Percentiles rank a stretch among this genome's conserved stretches.
Conservation (phyloP, 2,888 invertebrate genomes). For the Gymnoscelis rufifasciata region DNA sequence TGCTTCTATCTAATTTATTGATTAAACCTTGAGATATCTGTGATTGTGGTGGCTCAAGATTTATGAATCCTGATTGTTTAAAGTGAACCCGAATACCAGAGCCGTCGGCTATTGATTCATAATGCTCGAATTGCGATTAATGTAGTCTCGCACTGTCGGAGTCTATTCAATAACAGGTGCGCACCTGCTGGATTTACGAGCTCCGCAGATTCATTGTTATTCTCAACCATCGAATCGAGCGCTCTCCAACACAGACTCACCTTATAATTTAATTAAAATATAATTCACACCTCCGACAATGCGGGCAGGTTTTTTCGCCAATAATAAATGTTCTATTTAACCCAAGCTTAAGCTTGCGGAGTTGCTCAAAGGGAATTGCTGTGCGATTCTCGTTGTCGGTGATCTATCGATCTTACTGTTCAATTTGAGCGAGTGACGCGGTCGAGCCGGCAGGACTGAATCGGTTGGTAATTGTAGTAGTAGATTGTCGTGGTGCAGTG, state of each 20-base stretch:
- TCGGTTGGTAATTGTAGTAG: constrained; percentile 61
- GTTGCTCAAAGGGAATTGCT: constrained; percentile 7
- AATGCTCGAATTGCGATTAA: constrained; percentile 52
- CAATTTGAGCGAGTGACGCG: constrained; percentile 13
- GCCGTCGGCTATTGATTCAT: constrained; percentile 43
- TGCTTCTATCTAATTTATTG: neutral
- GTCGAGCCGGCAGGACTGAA: constrained; percentile 18
- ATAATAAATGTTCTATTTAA: constrained; percentile 2
- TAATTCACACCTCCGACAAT: constrained; percentile 21
- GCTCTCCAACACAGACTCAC: constrained; percentile 47
- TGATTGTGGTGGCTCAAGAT: constrained; percentile 4
- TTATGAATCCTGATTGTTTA: constrained; percentile 19
- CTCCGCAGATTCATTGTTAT: constrained; percentile 67
- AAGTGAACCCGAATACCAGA: constrained; percentile 25
- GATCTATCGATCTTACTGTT: constrained; percentile 27
- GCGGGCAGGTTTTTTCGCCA: constrained; percentile 3
- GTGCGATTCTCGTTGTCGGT: constrained; percentile 19
- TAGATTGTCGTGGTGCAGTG: constrained; percentile 71
- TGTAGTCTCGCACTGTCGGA: constrained; percentile 53
- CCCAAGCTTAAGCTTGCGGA: constrained; percentile 2
- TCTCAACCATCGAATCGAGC: constrained; percentile 56
- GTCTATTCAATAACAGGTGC: constrained; percentile 65
- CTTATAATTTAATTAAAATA: constrained; percentile 40
- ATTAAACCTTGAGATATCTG: constrained; percentile 2
- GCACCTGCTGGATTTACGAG: constrained; percentile 68